Conservation (phyloP, 2,113 vertebrate genomes). For the Marcusenius ussheri region DNA sequence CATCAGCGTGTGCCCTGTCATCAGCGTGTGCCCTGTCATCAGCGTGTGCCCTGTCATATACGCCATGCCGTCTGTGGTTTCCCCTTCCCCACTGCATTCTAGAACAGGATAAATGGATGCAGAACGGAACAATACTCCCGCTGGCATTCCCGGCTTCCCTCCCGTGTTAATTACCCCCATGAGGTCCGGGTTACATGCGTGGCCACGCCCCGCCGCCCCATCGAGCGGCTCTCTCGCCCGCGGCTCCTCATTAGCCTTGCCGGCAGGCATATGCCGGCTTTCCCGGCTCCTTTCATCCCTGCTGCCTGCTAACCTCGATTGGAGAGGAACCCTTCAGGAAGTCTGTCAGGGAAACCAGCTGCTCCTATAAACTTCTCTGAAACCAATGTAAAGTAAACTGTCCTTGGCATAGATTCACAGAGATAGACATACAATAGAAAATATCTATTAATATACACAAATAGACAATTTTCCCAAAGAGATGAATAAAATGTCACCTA, state of each 20-base stretch:
- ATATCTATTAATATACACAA: neutral
- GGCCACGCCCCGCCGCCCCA: neutral
- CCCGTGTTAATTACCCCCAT: neutral
- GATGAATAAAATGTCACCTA: neutral
- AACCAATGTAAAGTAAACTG: neutral
- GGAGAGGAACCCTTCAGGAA: neutral
- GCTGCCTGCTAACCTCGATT: neutral
- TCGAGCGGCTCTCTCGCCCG: neutral
- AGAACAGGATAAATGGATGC: neutral
- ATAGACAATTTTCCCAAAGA: neutral
- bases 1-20: too few species aligned
- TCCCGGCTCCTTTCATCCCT: neutral
- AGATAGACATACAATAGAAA: neutral
- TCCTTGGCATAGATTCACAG: neutral
- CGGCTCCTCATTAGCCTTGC: neutral
- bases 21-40: too few species aligned
- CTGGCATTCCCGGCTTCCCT: neutral
- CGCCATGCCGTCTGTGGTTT: neutral
- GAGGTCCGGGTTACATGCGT: neutral
- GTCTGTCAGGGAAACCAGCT: neutral
- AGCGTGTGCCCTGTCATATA: neutral
- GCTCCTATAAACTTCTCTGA: neutral
- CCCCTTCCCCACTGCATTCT: neutral
- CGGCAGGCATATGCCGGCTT: neutral
- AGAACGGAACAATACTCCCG: neutral